phyloP scores from a whole-genome alignment of 2,113 vertebrate species.

The Forbesichthys papilliferus region DNA sequence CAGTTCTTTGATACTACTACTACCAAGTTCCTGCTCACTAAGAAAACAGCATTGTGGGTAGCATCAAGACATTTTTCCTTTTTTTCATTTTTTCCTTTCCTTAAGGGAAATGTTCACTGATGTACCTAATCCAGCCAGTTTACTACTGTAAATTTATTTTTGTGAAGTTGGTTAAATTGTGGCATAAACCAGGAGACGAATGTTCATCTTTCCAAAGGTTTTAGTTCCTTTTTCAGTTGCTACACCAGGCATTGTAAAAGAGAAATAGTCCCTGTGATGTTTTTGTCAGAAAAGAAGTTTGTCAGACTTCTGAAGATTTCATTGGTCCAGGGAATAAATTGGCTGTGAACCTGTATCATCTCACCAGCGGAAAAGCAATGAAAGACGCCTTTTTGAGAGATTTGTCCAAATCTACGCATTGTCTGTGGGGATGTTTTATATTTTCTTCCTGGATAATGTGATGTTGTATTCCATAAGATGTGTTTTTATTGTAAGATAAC shows the following conservation, averaged over 20 bases:
- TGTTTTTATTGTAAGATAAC: constrained; percentile 36
- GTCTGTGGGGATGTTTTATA: constrained; percentile 72
- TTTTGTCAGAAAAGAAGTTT: constrained; percentile 91
- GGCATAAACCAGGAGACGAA: constrained; percentile 80
- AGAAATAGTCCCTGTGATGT: constrained; percentile 91
- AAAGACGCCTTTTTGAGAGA: constrained; percentile 89
- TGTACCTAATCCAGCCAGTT: constrained; percentile 89
- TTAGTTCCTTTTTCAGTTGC: constrained; percentile 76
- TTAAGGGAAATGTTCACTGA: constrained; percentile 81
- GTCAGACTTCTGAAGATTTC: constrained; percentile 95
- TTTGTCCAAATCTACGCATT: constrained; percentile 85
- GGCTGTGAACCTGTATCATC: constrained; percentile 94
- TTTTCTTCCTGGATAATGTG: constrained; percentile 34
- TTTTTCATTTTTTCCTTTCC: constrained; percentile 48
- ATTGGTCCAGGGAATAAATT: constrained; percentile 98
- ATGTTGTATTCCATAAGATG: constrained; percentile 39
- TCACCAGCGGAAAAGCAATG: constrained; percentile 91
- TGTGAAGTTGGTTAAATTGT: constrained; percentile 86
- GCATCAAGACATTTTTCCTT: constrained; percentile 86
- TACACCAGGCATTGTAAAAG: constrained; percentile 82
- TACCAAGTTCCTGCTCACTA: constrained; percentile 99
- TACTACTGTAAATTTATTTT: constrained; percentile 78
- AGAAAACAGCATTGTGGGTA: constrained; percentile 98
- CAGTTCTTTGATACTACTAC: constrained; percentile 98
- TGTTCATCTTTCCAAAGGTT: constrained; percentile 88